Conservation (phyloP, 2,113 vertebrate genomes). For the Vulpes vulpes region DNA sequence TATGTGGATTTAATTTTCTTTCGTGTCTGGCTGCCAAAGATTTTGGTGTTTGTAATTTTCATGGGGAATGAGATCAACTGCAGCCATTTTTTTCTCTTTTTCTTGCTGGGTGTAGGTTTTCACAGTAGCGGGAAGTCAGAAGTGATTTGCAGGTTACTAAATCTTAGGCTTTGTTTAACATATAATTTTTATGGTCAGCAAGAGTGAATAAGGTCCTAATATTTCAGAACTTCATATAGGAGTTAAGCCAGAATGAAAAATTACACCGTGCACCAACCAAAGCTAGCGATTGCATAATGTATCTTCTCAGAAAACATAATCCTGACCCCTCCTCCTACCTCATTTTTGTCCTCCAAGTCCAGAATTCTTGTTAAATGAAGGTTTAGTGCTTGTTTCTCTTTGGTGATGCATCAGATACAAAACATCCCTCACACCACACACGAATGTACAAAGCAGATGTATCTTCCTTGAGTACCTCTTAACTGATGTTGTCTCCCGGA, state of each 20-base stretch:
- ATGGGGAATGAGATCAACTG: not conserved
- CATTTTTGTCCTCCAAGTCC: conserved; percentile 26
- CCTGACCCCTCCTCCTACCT: not conserved
- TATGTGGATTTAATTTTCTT: conserved; percentile 64
- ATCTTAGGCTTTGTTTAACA: conserved; percentile 66
- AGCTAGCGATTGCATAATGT: not conserved
- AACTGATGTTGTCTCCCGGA: not conserved
- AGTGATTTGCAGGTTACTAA: conserved; percentile 66
- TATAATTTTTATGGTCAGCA: conserved; percentile 53
- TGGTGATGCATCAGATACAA: not conserved
- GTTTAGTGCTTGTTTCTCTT: conserved; percentile 7
- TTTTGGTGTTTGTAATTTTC: conserved; percentile 56
- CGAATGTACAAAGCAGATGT: not conserved
- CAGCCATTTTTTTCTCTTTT: not conserved
- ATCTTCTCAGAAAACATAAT: conserved; percentile 52
- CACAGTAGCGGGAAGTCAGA: conserved; percentile 22
- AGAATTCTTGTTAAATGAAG: conserved; percentile 49
- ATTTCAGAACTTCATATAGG: conserved; percentile 58
- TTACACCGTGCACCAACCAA: not conserved
- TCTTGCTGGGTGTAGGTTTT: not conserved
- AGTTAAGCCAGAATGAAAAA: conserved; percentile 54
- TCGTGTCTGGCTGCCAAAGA: conserved; percentile 18
- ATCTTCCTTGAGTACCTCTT: not conserved
- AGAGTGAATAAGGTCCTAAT: conserved; percentile 49
- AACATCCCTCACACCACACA: not conserved